These are phyloP conservation scores for Ganaspis brasiliensis DNA, from an alignment of 2,888 invertebrate species.

Conservation along the genomic window DNA sequence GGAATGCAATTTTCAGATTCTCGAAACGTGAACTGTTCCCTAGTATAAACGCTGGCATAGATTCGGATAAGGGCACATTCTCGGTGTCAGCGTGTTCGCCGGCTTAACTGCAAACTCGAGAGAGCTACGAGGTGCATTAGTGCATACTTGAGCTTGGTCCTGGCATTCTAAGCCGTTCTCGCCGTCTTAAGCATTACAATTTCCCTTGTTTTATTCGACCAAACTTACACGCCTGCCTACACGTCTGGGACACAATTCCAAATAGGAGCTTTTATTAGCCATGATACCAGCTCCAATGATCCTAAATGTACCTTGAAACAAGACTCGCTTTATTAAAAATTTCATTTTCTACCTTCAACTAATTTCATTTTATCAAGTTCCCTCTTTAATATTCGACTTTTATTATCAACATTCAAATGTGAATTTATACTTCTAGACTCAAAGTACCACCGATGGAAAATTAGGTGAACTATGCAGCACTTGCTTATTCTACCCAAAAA, in stretches of 20 bases:
- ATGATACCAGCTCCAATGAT: not conserved
- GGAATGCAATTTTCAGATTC: slow-evolving; percentile 78
- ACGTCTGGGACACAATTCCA: slow-evolving; percentile 37
- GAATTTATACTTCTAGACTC: too few relatives aligned
- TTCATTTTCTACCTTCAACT: not conserved
- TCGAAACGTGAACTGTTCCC: slow-evolving; percentile 59
- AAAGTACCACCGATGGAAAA: too few relatives aligned
- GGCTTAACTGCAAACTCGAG: slow-evolving; percentile 66
- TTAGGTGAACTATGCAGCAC: too few relatives aligned
- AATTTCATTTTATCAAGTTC: not conserved
- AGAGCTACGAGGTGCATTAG: slow-evolving; percentile 76
- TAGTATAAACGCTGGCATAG: slow-evolving; percentile 70
- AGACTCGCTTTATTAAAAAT: not conserved
- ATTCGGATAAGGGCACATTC: slow-evolving; percentile 75
- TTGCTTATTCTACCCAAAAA: too few relatives aligned
- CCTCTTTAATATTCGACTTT: too few relatives aligned
- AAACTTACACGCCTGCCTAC: slow-evolving; percentile 27
- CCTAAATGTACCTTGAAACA: not conserved
- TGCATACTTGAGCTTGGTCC: slow-evolving; percentile 70
- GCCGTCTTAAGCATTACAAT: slow-evolving; percentile 52
- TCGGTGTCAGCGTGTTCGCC: slow-evolving; percentile 66
- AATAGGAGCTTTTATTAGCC: slow-evolving; percentile 25
- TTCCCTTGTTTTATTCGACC: slow-evolving; percentile 51
- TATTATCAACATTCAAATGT: too few relatives aligned
- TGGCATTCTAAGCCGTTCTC: slow-evolving; percentile 55